Percentiles rank a stretch among this genome's conserved stretches.
Evolutionary conservation across 2,888 invertebrate species (phyloP).

Genomic region (Drosophila niveifrons): DNA sequence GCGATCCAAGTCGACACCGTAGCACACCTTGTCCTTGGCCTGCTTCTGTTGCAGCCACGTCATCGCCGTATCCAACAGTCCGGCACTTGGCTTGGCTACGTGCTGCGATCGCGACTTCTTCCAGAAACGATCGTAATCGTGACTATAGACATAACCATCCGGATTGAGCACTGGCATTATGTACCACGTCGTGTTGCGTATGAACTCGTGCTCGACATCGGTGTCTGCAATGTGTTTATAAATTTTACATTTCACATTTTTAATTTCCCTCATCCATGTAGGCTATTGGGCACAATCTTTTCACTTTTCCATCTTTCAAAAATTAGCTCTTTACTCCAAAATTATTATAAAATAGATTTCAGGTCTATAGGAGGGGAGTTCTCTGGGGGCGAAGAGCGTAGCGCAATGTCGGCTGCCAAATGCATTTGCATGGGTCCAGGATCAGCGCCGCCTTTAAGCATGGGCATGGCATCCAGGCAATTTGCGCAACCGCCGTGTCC

Average conservation of each 20-base stretch:
- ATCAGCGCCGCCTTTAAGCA: background rate
- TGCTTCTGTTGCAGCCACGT: conserved; percentile 83
- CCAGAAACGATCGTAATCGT: conserved; percentile 91
- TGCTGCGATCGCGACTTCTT: conserved; percentile 90
- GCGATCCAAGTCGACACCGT: conserved; percentile 91
- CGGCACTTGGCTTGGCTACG: conserved; percentile 71
- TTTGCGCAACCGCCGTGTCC: conserved; percentile 47
- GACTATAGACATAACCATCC: conserved; percentile 91
- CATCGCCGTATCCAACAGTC: conserved; percentile 83
- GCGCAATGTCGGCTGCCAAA: conserved; percentile 32
- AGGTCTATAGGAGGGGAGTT: background rate
- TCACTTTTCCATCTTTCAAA: conserved; percentile 17
- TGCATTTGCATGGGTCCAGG: conserved; percentile 33
- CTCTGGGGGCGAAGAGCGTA: conserved; percentile 6
- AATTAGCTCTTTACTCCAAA: conserved; percentile 20
- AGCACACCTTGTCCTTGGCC: conserved; percentile 86
- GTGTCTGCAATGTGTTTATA: conserved; percentile 60
- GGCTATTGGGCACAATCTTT: conserved; percentile 5
- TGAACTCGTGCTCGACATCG: conserved; percentile 71
- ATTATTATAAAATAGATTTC: conserved; percentile 19
- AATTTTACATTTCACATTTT: background rate
- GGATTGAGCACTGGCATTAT: conserved; percentile 92
- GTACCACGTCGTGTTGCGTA: conserved; percentile 87
- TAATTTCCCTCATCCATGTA: conserved; percentile 29
- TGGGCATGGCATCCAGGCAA: conserved; percentile 25